These are phyloP conservation scores for Noctua comes DNA, from an alignment of 2,888 invertebrate genomes.

Conservation along the genomic window DNA sequence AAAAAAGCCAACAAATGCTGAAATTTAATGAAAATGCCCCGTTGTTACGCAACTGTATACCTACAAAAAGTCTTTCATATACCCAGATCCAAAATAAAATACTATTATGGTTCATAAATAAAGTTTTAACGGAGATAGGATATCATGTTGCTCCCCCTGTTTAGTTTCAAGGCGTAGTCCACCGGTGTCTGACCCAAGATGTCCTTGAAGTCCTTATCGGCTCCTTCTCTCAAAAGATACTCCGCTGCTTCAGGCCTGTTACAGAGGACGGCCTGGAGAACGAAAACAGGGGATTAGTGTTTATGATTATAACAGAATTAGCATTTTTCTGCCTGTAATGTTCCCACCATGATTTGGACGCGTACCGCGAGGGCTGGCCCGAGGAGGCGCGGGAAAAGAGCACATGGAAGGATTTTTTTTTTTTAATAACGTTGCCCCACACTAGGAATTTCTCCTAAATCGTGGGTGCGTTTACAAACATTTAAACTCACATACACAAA, in stretches of 20 bases:
- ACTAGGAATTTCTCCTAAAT: too few species aligned
- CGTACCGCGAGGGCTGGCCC: too few species aligned
- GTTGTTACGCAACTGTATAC: conserved; percentile 22
- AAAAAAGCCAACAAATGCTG: background rate
- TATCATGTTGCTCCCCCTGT: conserved; percentile 58
- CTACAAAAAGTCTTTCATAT: conserved; percentile 7
- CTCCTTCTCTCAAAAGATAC: conserved; percentile 88
- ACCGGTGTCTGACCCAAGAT: conserved; percentile 89
- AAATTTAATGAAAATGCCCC: background rate
- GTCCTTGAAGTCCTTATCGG: conserved; percentile 83
- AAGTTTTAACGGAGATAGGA: conserved; percentile 29
- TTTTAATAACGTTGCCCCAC: too few species aligned
- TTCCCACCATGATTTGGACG: too few species aligned
- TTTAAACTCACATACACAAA: too few species aligned
- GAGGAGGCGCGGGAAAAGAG: too few species aligned
- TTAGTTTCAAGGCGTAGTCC: conserved; percentile 80
- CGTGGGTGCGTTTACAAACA: too few species aligned
- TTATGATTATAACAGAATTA: background rate
- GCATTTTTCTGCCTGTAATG: background rate
- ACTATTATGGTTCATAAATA: conserved; percentile 22
- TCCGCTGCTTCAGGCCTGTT: conserved; percentile 86
- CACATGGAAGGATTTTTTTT: too few species aligned
- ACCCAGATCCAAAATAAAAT: conserved; percentile 35
- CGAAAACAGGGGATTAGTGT: background rate
- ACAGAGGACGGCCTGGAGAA: conserved; percentile 90